A percentile compares a stretch with the other conserved stretches of the same genome.
Evolutionary conservation across 2,113 vertebrate species (phyloP).

Genomic region (Platycercus adscitus): DNA sequence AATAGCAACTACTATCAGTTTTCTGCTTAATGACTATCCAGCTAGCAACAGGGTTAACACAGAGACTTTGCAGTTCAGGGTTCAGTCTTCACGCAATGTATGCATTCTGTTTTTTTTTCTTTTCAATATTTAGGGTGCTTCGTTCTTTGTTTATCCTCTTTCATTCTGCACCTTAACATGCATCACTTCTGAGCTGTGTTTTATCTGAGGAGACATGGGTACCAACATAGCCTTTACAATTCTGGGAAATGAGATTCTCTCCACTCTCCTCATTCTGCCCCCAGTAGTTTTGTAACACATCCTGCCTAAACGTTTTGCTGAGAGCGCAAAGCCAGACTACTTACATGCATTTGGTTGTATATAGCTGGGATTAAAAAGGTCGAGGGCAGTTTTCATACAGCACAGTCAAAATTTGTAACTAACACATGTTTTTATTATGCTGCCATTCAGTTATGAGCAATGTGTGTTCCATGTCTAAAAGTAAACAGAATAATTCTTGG

Average conservation of each 20-base stretch:
- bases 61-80: neutral
- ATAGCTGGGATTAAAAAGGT: neutral
- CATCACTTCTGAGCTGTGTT: neutral
- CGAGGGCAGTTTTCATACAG: neutral
- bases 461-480: neutral
- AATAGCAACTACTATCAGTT: neutral
- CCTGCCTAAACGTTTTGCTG: neutral
- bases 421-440: neutral
- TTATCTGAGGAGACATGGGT: neutral
- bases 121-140: neutral
- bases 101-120: neutral
- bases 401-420: neutral
- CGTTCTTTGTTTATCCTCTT: neutral
- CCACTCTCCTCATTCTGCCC: accelerated
- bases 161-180: neutral
- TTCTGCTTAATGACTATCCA: neutral
- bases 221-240: neutral
- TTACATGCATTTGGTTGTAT: neutral
- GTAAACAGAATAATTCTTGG: neutral
- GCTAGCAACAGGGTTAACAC: neutral
- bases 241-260: neutral
- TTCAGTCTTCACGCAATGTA: neutral
- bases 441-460: neutral
- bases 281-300: neutral
- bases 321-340: neutral